These are phyloP conservation scores for Rhynchopsitta pachyrhyncha DNA, from an alignment of 2,113 vertebrate genomes.

Conservation along the genomic window DNA sequence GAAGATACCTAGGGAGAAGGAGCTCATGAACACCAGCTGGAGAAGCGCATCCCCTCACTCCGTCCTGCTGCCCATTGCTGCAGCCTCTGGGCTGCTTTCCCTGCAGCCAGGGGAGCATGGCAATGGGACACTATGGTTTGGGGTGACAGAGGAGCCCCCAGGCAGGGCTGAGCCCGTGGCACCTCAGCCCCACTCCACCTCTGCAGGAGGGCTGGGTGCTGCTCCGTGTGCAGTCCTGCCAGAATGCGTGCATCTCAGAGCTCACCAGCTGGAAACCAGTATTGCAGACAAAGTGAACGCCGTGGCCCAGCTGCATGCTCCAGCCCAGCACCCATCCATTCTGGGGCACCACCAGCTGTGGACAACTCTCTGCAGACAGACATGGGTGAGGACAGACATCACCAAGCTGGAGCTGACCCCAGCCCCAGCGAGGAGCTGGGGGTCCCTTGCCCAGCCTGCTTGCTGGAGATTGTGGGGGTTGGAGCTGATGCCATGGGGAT, in stretches of 20 bases:
- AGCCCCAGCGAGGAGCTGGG: background rate
- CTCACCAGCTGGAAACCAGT: constrained; percentile 79
- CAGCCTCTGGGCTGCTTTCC: background rate
- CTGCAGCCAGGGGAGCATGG: too few species aligned
- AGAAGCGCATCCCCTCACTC: background rate
- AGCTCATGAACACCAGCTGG: background rate
- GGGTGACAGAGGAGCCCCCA: fast-evolving
- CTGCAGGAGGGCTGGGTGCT: constrained; percentile 79
- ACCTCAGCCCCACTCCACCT: constrained; percentile 63
- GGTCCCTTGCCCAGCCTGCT: background rate
- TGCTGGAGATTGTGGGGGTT: fast-evolving
- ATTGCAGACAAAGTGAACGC: constrained; percentile 82
- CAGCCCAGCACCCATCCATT: constrained; percentile 81
- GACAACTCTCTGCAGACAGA: constrained; percentile 74
- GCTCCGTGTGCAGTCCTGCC: constrained; percentile 79
- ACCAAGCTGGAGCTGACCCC: fast-evolving
- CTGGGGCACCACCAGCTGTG: constrained; percentile 61
- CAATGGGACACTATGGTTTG: fast-evolving
- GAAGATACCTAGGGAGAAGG: constrained; percentile 66
- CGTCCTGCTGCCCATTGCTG: background rate
- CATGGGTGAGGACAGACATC: fast-evolving
- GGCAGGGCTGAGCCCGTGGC: fast-evolving
- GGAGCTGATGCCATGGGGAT: fast-evolving
- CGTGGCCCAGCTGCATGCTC: constrained; percentile 72
- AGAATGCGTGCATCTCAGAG: constrained; percentile 80